Base-by-base conservation (phyloP, 2,888 invertebrate genomes). In the Ferrisia virgata region DNA sequence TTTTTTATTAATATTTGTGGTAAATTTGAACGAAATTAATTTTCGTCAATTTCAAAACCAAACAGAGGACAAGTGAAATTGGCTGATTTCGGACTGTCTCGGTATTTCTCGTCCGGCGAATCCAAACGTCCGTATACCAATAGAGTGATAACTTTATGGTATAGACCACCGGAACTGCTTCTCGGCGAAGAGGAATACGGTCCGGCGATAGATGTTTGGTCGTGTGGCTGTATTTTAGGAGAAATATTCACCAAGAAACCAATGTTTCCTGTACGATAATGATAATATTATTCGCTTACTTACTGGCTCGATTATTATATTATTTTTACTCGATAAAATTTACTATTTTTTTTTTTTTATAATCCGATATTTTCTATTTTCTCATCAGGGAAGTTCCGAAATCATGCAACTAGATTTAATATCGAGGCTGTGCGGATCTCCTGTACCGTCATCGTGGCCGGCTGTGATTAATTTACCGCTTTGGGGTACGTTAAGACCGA, bases 171-270 rank as follows among this genome's bases (percentile, higher is more conserved):
- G 0, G 99, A 99, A 89, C 90, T 99, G 85, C 90, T 99, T 85
- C 91, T 99, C 40, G 99, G 99, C 5, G 98, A 99, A 90, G 99
- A 99, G 90, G 92, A 94, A 86, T 99, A 99, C 89, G 98, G 99
- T 0, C 97, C 99, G 0, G 95, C 98, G 0, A 96, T 99, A 85
- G 99, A 99, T 89, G 97, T 99, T 4, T 99, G 99, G 99, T 98
- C 98, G 88, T 98, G 98, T 90, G 99, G 99, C 87, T 99, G 99
- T 89, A 99, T 99, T 87, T 91, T 99, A 81, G 99, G 98, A n/a
- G 99, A 99, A 90, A 91, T 99, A 85, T 99, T 99, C 90, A 92
- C 94, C 69, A 97, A 97, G 88, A 96, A 96, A 87, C 98, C 99
- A 0, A 91, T 99, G 80, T 99, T 99, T 89, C 97, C 96, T 92